Conservation (phyloP, 2,888 invertebrate species). For the Ormyrus labotus region DNA sequence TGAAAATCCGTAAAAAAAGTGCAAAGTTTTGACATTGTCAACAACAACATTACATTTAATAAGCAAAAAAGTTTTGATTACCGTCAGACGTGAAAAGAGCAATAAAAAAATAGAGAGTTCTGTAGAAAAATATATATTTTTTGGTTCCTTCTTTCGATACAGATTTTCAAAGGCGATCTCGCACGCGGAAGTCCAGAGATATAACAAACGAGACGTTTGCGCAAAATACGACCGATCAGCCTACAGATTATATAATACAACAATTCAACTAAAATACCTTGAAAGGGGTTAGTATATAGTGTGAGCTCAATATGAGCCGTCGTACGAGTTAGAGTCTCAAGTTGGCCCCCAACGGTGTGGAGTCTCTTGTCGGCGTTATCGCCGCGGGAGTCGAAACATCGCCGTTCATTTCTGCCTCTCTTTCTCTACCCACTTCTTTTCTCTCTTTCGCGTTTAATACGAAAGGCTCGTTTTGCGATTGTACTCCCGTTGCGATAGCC, state of each 20-base stretch:
- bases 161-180: slow-evolving; percentile 43
- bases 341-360: slow-evolving; percentile 60
- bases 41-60: slow-evolving; percentile 8
- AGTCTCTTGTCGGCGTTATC: slow-evolving; percentile 58
- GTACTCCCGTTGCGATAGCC: slow-evolving; percentile 39
- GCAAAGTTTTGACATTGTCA: not conserved
- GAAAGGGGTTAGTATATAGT: slow-evolving; percentile 63
- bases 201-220: slow-evolving; percentile 27
- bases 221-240: slow-evolving; percentile 39
- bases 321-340: slow-evolving; percentile 66
- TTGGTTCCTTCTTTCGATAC: not conserved
- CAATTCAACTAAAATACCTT: slow-evolving; percentile 71
- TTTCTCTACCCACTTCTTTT: too few species aligned
- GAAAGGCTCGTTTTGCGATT: too few species aligned
- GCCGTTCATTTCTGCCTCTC: too few species aligned
- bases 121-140: slow-evolving; percentile 8
- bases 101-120: not conserved
- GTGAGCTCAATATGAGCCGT: slow-evolving; percentile 73
- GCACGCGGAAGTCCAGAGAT: slow-evolving; percentile 1
- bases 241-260: slow-evolving; percentile 62
- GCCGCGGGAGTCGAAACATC: slow-evolving; percentile 56
- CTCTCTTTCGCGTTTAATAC: too few species aligned
- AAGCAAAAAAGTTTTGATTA: not conserved
- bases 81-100: slow-evolving; percentile 1
- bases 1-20: not conserved